These are phyloP conservation scores for Diachrysia chrysitis DNA, from an alignment of 2,888 invertebrate genomes.

Conservation along the genomic window DNA sequence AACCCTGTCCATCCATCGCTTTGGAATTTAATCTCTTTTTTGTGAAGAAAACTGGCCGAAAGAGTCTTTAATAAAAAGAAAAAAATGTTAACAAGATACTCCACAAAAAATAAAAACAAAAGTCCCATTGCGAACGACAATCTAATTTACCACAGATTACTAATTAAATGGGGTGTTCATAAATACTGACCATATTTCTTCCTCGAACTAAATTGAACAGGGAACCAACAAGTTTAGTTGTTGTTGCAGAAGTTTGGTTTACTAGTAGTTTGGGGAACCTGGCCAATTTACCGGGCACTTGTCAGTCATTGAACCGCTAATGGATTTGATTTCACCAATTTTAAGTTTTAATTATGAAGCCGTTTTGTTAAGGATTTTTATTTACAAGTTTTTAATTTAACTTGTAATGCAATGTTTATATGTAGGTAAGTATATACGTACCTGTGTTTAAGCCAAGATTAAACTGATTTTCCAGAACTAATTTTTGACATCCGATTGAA, in stretches of 20 bases:
- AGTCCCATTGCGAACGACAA: constrained; percentile 14
- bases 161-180: constrained; percentile 1
- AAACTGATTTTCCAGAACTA: too few species aligned
- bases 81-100: constrained; percentile 45
- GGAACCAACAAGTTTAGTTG: not conserved
- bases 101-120: not conserved
- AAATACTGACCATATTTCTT: not conserved
- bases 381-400: too few species aligned
- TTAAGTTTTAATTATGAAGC: not conserved
- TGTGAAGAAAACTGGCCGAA: constrained; percentile 38
- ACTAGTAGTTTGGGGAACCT: not conserved
- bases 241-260: not conserved
- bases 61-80: constrained; percentile 44
- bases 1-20: constrained; percentile 22
- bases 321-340: not conserved
- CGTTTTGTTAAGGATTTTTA: too few species aligned
- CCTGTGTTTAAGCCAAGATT: too few species aligned
- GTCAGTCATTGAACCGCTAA: not conserved
- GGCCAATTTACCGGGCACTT: constrained; percentile 5
- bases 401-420: too few species aligned
- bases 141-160: not conserved
- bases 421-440: too few species aligned
- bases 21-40: constrained; percentile 60
- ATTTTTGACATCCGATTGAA: too few species aligned
- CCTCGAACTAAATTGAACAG: not conserved